Percentiles rank a stretch among this genome's conserved stretches.
These are phyloP conservation scores for Drosophila fulvimacula DNA, from an alignment of 2,888 invertebrate genomes.

Conservation along the genomic window DNA sequence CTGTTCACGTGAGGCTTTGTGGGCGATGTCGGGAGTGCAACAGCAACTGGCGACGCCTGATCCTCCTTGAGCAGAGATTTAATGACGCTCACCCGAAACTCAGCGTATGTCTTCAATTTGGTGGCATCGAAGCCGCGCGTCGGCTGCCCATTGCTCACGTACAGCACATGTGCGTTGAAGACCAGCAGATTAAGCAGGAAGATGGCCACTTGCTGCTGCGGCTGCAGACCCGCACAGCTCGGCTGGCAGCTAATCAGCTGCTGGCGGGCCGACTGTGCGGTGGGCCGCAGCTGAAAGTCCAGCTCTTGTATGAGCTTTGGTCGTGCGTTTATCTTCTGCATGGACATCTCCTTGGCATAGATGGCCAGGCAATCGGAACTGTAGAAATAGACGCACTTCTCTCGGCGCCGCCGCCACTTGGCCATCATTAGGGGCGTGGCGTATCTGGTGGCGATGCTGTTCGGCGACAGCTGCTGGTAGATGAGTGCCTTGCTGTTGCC, in stretches of 20 bases:
- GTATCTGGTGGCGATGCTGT: conserved; percentile 62
- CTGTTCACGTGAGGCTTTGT: neutral
- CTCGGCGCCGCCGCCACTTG: conserved; percentile 63
- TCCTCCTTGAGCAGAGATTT: conserved; percentile 56
- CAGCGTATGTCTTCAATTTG: conserved; percentile 52
- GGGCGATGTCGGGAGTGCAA: neutral
- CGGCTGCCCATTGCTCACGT: conserved; percentile 45
- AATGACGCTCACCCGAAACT: conserved; percentile 62
- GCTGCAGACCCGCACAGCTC: conserved; percentile 49
- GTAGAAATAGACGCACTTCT: conserved; percentile 68
- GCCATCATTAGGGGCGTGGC: conserved; percentile 71
- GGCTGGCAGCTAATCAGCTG: conserved; percentile 60
- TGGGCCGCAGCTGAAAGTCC: conserved; percentile 59
- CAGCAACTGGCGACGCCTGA: conserved; percentile 1
- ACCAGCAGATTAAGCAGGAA: conserved; percentile 66
- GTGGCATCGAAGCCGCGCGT: conserved; percentile 22
- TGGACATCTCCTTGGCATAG: conserved; percentile 63
- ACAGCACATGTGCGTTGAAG: conserved; percentile 62
- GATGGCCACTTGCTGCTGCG: conserved; percentile 56
- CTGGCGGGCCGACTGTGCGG: conserved; percentile 40
- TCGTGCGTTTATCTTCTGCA: conserved; percentile 54
- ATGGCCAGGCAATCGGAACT: conserved; percentile 77
- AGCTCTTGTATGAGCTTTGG: conserved; percentile 72
- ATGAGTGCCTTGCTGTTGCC: conserved; percentile 71
- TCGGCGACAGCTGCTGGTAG: conserved; percentile 48